Base-by-base conservation (phyloP, 2,888 invertebrate genomes). In the Hypsopygia costalis region DNA sequence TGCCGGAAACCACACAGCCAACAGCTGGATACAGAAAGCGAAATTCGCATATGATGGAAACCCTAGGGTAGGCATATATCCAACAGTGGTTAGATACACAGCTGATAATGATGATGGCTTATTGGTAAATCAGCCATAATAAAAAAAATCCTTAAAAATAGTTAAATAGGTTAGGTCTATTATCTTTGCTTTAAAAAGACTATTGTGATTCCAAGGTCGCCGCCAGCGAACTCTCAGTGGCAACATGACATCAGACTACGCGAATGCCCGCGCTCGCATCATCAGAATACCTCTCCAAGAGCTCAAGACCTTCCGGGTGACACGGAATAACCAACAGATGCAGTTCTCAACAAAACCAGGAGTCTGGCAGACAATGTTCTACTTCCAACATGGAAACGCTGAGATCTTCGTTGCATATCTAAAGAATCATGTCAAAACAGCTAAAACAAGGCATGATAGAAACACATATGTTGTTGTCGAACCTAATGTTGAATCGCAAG, bases 341-440 rank as follows among this genome's bases (percentile, higher is more conserved):
- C 87, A 85, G 51, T 76, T 89, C 49, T 81, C 81, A 0, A 81
- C 82, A 0, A 88, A 83, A 45, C 66, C 69, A 0, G 82, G 85
- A 0, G 92, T 94, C 0, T 92, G 92, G 63, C 92, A 94, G 55
- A 93, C 94, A 47, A 93, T 94, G 3, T 95, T 98, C 67, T 94
- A 95, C 68, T 97, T 98, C 80, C 96, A 96, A 70, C 93, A 94
- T 54, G 96, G 95, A 0, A 96, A 97, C 57, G 95, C 96, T 0
- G 94, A 95, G 58, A 91, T 92, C 40, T 93, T 97, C 60, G 90
- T 92, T 30, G 90, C 80, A 28, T 89, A 89, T 44, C 82, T 92
- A 45, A 93, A 92, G 76, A 91, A 92, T 55, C 89, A 91, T 44
- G 77, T 93, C 3, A 91, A 91, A 68, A 91, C 92, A 1, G 88